Evolutionary conservation across 35 echinoderm and acorn worm species (phyloP).

Genomic region (Apostichopus parvimensis): DNA sequence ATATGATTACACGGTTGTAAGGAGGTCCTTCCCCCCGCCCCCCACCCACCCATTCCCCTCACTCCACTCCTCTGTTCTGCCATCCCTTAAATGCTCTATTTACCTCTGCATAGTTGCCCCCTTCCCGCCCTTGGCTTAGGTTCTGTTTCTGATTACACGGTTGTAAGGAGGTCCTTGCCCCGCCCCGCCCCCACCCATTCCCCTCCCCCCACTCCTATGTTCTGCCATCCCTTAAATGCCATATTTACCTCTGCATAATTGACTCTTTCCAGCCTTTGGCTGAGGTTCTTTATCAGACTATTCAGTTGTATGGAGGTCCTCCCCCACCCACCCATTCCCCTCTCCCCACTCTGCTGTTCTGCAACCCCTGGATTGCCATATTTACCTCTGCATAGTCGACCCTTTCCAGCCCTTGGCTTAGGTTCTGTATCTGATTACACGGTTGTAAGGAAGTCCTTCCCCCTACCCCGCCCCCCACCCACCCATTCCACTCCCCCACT

Average conservation of each 20-base stretch:
- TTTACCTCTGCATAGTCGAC: conserved; percentile 88
- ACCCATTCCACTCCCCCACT: too few relatives aligned
- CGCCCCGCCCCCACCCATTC: neutral
- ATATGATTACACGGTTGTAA: conserved; percentile 65
- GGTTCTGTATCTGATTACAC: conserved; percentile 79
- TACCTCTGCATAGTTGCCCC: conserved; percentile 76
- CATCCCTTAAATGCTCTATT: neutral
- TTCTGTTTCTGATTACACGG: conserved; percentile 73
- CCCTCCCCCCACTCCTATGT: too few relatives aligned
- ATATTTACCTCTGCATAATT: conserved; percentile 79
- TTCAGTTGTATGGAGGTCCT: conserved; percentile 44
- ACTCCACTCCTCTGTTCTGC: too few relatives aligned
- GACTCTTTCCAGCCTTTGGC: conserved; percentile 78
- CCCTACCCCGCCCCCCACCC: too few relatives aligned
- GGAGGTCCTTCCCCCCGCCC: conserved; percentile 7
- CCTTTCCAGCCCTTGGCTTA: conserved; percentile 79
- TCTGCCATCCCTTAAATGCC: too few relatives aligned
- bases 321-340: neutral
- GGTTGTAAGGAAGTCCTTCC: conserved; percentile 21
- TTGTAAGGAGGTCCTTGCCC: conserved; percentile 14
- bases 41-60: neutral
- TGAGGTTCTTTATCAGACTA: conserved; percentile 75
- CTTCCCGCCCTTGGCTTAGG: conserved; percentile 70
- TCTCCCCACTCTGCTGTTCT: too few relatives aligned
- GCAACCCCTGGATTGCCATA: neutral